Base-by-base conservation (phyloP, 2,797 vertebrate species). In the Oreochromis mossambicus region DNA sequence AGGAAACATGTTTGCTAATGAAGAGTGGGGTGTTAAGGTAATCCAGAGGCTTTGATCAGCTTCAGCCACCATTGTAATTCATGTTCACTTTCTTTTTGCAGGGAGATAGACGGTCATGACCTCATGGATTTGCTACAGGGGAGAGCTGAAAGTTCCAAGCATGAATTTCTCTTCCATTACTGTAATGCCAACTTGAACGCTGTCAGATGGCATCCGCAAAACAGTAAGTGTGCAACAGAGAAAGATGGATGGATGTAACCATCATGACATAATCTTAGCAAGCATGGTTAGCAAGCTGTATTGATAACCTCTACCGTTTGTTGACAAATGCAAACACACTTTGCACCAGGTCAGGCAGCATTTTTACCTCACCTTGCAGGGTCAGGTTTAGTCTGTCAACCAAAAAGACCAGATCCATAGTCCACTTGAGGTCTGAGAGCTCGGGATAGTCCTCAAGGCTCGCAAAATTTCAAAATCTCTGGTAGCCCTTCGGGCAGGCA, bases 161-260 rank as follows among this genome's bases (percentile, higher is more conserved):
- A 98, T 8, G 97, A 98, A 90, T 98, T 99, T 29, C 95, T 99
- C 46, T 98, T 99, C 94, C 98, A 98, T 80, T 98, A 99, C 89
- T 99, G 98, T 91, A 97, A 97, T 84, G 92, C 94, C 41, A 95
- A 96, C 92, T 89, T 99, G 84, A 98, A 98, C 14, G 97, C 97
- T 2, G 97, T 98, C 77, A 94, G 98, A 19, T 98, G 98, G 98
- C 95, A 91, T 41, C 97, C 97, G 1, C 34, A 1, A 29, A 96
- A 98, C 92, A 97, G 98, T 99, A 93, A 97, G 98, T 95, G 70
- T 26, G 29, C 7, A 7, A 36, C 32, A 19, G 1, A 68, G 63
- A 70, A 29, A 29, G 41, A 70, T 70, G 5, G 21, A 14, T 13
- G 12, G 6, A 55, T 13, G 41, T 13, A 13, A 24, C 12, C 13